Evolutionary conservation across 2,113 vertebrate genomes (phyloP).

Genomic region (Cottus gobio): DNA sequence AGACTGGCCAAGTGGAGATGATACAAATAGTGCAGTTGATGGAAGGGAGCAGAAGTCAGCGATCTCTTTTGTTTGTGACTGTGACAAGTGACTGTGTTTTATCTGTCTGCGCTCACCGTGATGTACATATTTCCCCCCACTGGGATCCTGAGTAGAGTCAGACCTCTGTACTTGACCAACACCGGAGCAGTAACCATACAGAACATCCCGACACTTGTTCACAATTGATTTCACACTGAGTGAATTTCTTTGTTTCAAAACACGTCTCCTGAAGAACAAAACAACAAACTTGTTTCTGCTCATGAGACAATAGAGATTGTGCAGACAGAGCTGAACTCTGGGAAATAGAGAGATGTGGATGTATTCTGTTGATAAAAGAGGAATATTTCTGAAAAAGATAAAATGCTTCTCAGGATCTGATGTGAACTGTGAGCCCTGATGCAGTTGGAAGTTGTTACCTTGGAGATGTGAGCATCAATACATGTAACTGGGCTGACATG

Average conservation of each 20-base stretch:
- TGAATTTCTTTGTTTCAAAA: conserved; percentile 26
- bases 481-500: background rate
- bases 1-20: background rate
- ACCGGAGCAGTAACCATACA: background rate
- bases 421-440: conserved; percentile 8
- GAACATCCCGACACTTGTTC: conserved; percentile 8
- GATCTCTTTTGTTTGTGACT: background rate
- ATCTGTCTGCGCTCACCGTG: background rate
- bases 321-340: background rate
- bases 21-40: background rate
- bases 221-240: conserved; percentile 26
- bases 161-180: conserved; percentile 21
- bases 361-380: background rate
- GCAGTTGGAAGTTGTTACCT: background rate
- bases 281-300: conserved; percentile 18
- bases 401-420: background rate
- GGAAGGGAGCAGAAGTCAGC: background rate
- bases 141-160: conserved; percentile 9
- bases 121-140: background rate
- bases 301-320: background rate
- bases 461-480: background rate
- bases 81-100: background rate
- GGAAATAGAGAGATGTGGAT: background rate
- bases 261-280: background rate
- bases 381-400: background rate